These are phyloP conservation scores for Coracias cyanogaster DNA, from an alignment of 2,797 vertebrate species.

Conservation along the genomic window DNA sequence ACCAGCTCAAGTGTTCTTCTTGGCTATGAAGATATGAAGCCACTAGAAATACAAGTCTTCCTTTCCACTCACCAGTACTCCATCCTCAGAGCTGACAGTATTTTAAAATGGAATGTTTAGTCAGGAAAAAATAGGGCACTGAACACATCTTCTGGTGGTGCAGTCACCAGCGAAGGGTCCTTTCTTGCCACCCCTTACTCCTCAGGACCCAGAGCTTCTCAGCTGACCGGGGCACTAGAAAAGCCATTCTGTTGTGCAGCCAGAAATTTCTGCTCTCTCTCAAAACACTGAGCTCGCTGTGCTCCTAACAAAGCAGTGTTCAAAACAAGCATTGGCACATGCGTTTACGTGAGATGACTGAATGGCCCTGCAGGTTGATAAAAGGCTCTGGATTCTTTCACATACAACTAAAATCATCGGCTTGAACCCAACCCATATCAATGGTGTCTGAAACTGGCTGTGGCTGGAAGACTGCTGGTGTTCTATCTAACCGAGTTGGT, in stretches of 20 bases:
- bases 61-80: background rate
- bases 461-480: background rate
- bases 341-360: conserved; percentile 11
- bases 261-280: conserved; percentile 28
- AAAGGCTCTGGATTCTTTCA: conserved; percentile 57
- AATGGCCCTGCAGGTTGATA: conserved; percentile 34
- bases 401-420: accelerated
- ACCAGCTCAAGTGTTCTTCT: background rate
- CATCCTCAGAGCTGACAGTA: background rate
- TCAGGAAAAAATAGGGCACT: accelerated
- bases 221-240: background rate
- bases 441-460: background rate
- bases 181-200: background rate
- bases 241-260: background rate
- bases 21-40: background rate
- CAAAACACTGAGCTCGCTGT: background rate
- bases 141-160: background rate
- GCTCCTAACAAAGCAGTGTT: background rate
- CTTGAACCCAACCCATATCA: accelerated
- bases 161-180: background rate
- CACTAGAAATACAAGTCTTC: background rate
- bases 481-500: background rate
- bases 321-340: background rate
- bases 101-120: background rate
- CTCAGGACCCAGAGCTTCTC: background rate